Percentiles rank a stretch among this genome's conserved stretches.
Evolutionary conservation across 2,888 invertebrate genomes (phyloP).

Genomic region (Scaptomyza cyrtandrae): DNA sequence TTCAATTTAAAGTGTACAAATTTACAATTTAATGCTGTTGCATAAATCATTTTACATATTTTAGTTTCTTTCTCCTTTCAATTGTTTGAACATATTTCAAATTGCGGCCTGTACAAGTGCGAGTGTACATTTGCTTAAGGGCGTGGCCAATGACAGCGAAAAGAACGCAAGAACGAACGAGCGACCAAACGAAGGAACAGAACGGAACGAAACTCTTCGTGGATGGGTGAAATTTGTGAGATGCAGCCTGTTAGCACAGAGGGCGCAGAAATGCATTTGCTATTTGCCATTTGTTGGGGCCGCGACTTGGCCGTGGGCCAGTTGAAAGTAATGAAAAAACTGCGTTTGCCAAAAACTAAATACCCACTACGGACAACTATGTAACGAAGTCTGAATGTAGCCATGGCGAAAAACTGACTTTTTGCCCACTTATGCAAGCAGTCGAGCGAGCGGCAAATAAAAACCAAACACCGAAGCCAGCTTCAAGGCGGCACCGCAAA

Average conservation of each 20-base stretch:
- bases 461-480: constrained; percentile 64
- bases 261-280: constrained; percentile 58
- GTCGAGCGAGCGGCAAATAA: constrained; percentile 69
- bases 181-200: background rate
- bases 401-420: constrained; percentile 61
- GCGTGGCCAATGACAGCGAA: constrained; percentile 51
- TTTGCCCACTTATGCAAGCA: constrained; percentile 77
- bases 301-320: constrained; percentile 68
- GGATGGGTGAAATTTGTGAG: constrained; percentile 30
- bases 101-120: constrained; percentile 23
- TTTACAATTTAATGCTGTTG: constrained; percentile 78
- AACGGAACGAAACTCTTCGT: constrained; percentile 40
- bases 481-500: constrained; percentile 74
- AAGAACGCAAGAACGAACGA: background rate
- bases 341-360: constrained; percentile 75
- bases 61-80: constrained; percentile 61
- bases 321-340: constrained; percentile 74
- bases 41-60: constrained; percentile 77
- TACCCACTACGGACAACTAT: constrained; percentile 45
- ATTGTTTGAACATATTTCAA: constrained; percentile 74
- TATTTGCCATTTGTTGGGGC: constrained; percentile 59
- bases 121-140: constrained; percentile 47
- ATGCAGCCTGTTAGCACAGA: constrained; percentile 48
- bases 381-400: constrained; percentile 35
- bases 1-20: constrained; percentile 61